A percentile compares a stretch with the other conserved stretches of the same genome.
Conservation (phyloP, 1,140 invertebrate genomes). For the Matsumurasca onukii region DNA sequence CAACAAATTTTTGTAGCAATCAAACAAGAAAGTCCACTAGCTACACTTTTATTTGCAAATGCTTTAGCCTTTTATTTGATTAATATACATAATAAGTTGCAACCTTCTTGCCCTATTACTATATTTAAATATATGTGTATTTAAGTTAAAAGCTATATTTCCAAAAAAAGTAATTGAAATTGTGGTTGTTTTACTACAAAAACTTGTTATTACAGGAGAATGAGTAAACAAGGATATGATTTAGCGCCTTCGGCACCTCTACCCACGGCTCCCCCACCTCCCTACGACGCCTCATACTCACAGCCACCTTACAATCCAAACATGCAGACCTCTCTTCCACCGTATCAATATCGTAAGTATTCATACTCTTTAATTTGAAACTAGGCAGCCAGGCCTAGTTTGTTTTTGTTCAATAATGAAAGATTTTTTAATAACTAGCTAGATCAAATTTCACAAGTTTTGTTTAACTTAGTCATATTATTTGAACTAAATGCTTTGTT, state of each 20-base stretch:
- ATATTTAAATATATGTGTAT: too few species aligned
- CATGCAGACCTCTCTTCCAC: neutral
- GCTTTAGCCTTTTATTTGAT: too few species aligned
- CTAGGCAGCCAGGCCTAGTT: too few species aligned
- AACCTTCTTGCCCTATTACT: too few species aligned
- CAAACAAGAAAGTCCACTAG: too few species aligned
- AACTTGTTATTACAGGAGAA: neutral
- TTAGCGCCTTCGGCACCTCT: constrained; percentile 1
- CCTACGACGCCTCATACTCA: neutral
- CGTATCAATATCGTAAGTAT: constrained; percentile 24
- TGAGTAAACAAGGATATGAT: constrained; percentile 16
- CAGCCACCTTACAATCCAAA: constrained; percentile 18
- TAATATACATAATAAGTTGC: too few species aligned
- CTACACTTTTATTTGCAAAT: too few species aligned
- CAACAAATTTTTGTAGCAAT: too few species aligned
- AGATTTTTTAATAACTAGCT: neutral
- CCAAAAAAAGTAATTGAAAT: too few species aligned
- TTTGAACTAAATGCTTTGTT: neutral
- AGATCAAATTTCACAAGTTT: neutral
- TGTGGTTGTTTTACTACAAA: too few species aligned
- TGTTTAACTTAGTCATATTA: neutral
- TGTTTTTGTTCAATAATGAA: neutral
- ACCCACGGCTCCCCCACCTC: constrained; percentile 8
- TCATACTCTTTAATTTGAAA: too few species aligned
- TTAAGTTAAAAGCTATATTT: too few species aligned